Conservation (phyloP, 2,797 vertebrate species). For the Phoebastria nigripes region DNA sequence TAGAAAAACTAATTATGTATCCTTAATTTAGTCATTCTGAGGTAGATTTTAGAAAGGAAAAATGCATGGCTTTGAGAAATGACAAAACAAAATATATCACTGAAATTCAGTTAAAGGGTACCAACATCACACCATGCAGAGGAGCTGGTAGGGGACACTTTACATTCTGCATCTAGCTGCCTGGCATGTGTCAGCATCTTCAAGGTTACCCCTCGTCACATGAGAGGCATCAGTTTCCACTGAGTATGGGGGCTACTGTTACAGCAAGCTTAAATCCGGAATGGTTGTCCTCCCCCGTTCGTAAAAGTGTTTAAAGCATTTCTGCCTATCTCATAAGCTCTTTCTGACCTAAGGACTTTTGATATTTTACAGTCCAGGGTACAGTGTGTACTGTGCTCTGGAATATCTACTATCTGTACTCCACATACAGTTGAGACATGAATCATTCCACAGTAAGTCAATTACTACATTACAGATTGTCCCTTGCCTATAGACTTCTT, state of each 20-base stretch:
- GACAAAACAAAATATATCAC: not conserved
- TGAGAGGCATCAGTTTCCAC: constrained; percentile 32
- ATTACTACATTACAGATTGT: not conserved
- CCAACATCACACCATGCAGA: not conserved
- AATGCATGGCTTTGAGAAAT: not conserved
- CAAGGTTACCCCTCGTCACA: not conserved
- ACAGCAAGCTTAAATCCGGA: not conserved
- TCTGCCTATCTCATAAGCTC: not conserved
- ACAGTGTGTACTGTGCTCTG: not conserved
- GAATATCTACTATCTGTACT: not conserved
- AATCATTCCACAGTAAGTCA: not conserved
- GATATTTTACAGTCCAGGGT: not conserved
- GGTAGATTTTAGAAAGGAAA: not conserved
- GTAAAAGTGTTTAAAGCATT: not conserved
- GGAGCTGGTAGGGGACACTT: not conserved
- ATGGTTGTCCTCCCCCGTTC: not conserved
- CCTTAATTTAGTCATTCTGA: not conserved
- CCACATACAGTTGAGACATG: not conserved
- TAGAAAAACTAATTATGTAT: not conserved
- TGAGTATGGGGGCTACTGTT: not conserved
- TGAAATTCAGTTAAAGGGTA: not conserved
- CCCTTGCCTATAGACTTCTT: not conserved
- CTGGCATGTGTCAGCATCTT: not conserved
- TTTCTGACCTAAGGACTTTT: not conserved
- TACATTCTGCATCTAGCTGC: not conserved